Evolutionary conservation across 2,888 invertebrate species (phyloP), one percentile per base, ranked within the genome.

Genomic region (Hypsopygia costalis): DNA sequence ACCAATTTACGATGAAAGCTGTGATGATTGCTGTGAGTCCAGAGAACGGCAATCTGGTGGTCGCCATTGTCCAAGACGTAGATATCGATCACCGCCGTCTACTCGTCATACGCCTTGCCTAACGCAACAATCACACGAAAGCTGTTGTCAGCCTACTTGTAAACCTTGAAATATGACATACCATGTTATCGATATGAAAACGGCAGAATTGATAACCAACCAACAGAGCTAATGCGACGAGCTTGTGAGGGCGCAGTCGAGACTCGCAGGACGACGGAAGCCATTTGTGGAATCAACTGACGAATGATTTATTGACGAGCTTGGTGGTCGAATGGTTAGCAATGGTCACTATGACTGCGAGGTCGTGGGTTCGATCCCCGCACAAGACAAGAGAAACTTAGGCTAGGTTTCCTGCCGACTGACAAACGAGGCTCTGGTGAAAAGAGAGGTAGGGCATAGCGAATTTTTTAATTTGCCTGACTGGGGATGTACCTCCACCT

Each of bases 101-200:
- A n/a, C n/a, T 42, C 52, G 41, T 40, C 54, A 43, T 43, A 52
- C 16, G 43, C 53, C 16, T 43, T 51, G n/a, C 32, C 35, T 47
- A 48, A 46, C 49, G 54, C 27, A 33, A 34, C 37, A 6, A n/a
- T 21, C n/a, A 10, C 11, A 28, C 25, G 34, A 46, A 27, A 36
- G 41, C 30, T 52, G 47, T 34, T 60, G 58, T 28, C 42, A 49
- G 8, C 36, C 47, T 1, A 58, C 59, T 46, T 73, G 69, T 53
- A 69, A 61, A 44, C 75, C 77, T 79, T 74, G 1, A 86, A 87
- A 72, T 87, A 86, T 46, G 73, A 87, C 22, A 83, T 86, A 46
- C 87, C 87, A 1, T 87, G 87, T 50, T 87, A 86, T 45, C 68
- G 86, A 58, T 88, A 87, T 31, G 87, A 87, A 65, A 87, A 88